phyloP scores from a whole-genome alignment of 1,140 invertebrate genomes.

The Nilaparvata lugens region DNA sequence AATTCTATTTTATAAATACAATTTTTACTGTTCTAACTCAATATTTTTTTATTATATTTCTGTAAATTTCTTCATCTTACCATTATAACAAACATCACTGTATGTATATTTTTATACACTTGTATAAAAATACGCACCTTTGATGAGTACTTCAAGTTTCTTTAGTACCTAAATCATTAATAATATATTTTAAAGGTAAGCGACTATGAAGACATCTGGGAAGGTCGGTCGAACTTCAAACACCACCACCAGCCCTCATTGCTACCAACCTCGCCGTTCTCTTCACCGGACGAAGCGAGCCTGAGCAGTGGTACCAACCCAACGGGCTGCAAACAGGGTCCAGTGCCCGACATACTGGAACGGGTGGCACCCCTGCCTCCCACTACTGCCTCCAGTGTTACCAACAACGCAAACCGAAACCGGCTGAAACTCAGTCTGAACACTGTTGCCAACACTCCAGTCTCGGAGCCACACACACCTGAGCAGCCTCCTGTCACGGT shows the following conservation, averaged over 20 bases:
- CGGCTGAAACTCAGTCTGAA: constrained; percentile 35
- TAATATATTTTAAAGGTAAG: constrained; percentile 44
- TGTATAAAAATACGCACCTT: too few species aligned
- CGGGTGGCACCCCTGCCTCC: constrained; percentile 9
- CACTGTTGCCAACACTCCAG: constrained; percentile 24
- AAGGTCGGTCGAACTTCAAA: constrained; percentile 36
- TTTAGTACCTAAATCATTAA: too few species aligned
- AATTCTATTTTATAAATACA: too few species aligned
- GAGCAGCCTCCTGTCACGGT: not conserved
- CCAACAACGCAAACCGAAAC: constrained; percentile 28
- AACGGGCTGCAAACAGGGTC: constrained; percentile 27
- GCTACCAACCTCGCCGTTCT: constrained; percentile 22
- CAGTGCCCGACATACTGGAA: constrained; percentile 25
- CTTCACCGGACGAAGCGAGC: constrained; percentile 21
- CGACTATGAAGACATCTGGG: constrained; percentile 93
- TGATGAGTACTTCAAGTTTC: too few species aligned
- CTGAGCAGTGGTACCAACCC: constrained; percentile 16
- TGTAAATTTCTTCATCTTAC: too few species aligned
- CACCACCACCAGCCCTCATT: constrained; percentile 9
- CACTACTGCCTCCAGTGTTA: constrained; percentile 4
- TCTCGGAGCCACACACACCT: constrained; percentile 17
- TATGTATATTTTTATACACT: too few species aligned
- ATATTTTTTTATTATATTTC: too few species aligned
- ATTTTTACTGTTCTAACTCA: too few species aligned
- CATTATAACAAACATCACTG: too few species aligned